Evolutionary conservation across 2,113 vertebrate species (phyloP).

Genomic region (Theristicus caerulescens): DNA sequence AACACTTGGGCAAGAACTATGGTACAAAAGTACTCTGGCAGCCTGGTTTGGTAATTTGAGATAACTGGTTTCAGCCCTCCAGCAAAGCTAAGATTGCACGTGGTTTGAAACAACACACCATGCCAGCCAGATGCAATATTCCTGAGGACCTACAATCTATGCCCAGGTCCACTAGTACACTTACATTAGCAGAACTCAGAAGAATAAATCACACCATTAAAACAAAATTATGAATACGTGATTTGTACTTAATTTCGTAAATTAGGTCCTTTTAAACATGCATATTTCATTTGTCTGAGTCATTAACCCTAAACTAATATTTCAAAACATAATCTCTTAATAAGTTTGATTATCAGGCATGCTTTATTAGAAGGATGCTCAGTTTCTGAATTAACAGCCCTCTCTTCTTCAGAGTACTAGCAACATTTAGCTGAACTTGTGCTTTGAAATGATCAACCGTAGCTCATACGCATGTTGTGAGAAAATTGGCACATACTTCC

Average conservation of each 20-base stretch:
- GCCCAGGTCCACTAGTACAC: not conserved
- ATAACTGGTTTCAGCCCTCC: not conserved
- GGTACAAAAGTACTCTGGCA: not conserved
- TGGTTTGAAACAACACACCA: not conserved
- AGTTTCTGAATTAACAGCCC: not conserved
- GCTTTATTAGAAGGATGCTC: not conserved
- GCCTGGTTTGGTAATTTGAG: not conserved
- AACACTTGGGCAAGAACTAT: not conserved
- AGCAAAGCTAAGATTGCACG: not conserved
- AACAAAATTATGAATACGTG: not conserved
- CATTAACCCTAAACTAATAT: not conserved
- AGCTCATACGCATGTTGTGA: not conserved
- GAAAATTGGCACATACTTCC: not conserved
- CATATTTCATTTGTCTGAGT: not conserved
- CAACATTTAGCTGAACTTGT: not conserved
- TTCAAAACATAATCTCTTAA: not conserved
- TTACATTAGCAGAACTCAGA: not conserved
- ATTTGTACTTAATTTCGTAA: not conserved
- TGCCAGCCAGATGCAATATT: not conserved
- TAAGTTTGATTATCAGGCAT: not conserved
- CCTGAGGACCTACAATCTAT: not conserved
- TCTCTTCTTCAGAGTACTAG: not conserved
- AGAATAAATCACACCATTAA: not conserved
- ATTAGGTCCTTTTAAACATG: not conserved
- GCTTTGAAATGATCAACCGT: not conserved